Evolutionary conservation across 2,113 vertebrate genomes (phyloP).

Genomic region (Nasalis larvatus): DNA sequence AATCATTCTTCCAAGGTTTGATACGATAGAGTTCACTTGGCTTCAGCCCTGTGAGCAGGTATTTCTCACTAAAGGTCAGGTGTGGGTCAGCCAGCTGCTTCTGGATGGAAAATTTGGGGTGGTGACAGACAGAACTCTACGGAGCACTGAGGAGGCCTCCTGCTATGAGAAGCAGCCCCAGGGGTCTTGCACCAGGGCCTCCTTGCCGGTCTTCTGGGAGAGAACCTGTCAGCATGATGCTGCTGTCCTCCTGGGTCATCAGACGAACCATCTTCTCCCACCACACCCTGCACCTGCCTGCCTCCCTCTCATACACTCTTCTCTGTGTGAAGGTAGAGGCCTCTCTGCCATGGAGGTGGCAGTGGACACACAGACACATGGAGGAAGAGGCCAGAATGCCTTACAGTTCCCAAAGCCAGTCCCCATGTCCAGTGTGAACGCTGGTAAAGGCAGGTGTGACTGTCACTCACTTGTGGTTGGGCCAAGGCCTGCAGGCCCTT

Average conservation of each 20-base stretch:
- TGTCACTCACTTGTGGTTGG: neutral
- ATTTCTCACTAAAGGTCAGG: conserved; percentile 35
- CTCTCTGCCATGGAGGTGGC: neutral
- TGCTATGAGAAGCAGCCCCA: neutral
- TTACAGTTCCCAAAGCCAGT: neutral
- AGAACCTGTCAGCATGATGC: neutral
- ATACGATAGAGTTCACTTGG: neutral
- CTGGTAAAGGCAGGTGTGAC: neutral
- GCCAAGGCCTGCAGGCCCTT: neutral
- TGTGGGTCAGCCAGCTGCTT: conserved; percentile 53
- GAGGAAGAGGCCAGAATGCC: neutral
- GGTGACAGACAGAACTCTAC: neutral
- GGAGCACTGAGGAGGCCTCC: neutral
- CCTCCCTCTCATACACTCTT: neutral
- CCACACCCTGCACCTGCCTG: neutral
- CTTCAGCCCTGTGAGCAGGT: neutral
- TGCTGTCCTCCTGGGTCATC: neutral
- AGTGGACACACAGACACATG: neutral
- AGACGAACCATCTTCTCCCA: neutral
- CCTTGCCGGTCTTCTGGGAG: neutral
- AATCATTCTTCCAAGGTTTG: neutral
- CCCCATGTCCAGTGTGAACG: neutral
- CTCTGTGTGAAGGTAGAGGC: neutral
- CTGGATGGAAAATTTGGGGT: conserved; percentile 8
- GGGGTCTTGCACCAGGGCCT: neutral